These are phyloP conservation scores for Anguilla marmorata DNA, from an alignment of 2,797 vertebrate species.

Conservation along the genomic window DNA sequence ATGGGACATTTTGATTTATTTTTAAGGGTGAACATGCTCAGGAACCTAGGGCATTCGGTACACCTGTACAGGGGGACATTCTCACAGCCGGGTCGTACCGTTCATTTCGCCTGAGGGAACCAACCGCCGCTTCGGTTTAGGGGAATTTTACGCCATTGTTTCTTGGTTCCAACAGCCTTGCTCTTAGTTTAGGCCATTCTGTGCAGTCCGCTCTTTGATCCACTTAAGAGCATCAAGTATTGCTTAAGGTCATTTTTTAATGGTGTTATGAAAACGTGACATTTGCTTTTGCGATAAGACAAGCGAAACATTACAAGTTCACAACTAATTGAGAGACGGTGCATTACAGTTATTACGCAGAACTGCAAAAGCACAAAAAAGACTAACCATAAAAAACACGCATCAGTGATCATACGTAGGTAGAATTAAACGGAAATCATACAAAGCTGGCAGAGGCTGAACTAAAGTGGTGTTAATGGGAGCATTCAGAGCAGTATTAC, in stretches of 20 bases:
- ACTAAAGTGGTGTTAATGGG: not conserved
- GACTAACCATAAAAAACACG: not conserved
- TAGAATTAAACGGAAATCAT: not conserved
- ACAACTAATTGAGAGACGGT: not conserved
- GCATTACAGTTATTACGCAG: too few species aligned
- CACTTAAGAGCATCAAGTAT: not conserved
- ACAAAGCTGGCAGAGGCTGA: not conserved
- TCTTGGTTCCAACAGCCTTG: not conserved
- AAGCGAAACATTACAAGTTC: not conserved
- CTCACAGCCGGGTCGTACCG: not conserved
- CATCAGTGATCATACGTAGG: not conserved
- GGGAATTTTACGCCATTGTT: not conserved
- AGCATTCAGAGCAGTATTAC: not conserved
- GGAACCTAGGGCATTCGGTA: not conserved
- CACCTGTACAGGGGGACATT: not conserved
- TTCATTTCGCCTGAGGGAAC: not conserved
- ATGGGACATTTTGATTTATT: not conserved
- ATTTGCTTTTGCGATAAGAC: not conserved
- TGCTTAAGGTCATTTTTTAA: not conserved
- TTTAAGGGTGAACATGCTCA: not conserved
- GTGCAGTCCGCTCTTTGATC: not conserved
- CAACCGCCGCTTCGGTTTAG: not conserved
- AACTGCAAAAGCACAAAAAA: not conserved
- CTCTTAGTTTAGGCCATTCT: not conserved
- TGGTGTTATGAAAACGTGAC: not conserved